phyloP scores from a whole-genome alignment of 2,113 vertebrate species.

The Osmerus mordax region DNA sequence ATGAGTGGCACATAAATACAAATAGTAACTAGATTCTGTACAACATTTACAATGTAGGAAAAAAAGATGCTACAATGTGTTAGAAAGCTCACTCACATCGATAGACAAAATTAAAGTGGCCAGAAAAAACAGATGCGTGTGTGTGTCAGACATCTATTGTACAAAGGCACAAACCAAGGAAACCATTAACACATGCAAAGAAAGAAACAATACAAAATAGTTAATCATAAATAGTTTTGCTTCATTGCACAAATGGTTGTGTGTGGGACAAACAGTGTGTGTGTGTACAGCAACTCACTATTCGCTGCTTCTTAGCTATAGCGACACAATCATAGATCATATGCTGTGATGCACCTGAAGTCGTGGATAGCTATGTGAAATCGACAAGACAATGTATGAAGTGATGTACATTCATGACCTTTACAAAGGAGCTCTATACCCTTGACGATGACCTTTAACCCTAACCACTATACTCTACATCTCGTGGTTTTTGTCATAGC shows the following conservation, averaged over 20 bases:
- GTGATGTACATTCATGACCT: constrained; percentile 40
- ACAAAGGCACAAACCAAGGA: constrained; percentile 68
- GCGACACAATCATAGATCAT: constrained; percentile 28
- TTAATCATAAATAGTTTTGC: constrained; percentile 60
- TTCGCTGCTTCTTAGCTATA: constrained; percentile 17
- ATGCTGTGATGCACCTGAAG: constrained; percentile 45
- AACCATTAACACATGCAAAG: constrained; percentile 58
- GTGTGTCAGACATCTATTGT: constrained; percentile 12
- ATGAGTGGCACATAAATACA: constrained; percentile 64
- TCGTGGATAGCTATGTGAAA: constrained; percentile 31
- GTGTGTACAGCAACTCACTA: constrained; percentile 19
- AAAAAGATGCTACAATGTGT: constrained; percentile 51
- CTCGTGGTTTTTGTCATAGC: neutral
- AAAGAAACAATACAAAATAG: constrained; percentile 15
- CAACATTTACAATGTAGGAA: constrained; percentile 73
- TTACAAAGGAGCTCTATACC: constrained; percentile 17
- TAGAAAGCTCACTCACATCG: constrained; percentile 21
- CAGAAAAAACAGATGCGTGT: constrained; percentile 4
- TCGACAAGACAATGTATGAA: neutral
- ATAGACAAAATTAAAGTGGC: constrained; percentile 14
- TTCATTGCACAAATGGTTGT: constrained; percentile 67
- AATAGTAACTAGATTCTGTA: constrained; percentile 69
- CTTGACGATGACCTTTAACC: neutral
- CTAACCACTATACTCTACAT: neutral
- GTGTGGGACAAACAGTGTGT: constrained; percentile 23